Percentiles rank a stretch among this genome's conserved stretches.
Conservation (phyloP, 92 coral and sea anemone genomes). For the Chrysogorgia sp. region DNA sequence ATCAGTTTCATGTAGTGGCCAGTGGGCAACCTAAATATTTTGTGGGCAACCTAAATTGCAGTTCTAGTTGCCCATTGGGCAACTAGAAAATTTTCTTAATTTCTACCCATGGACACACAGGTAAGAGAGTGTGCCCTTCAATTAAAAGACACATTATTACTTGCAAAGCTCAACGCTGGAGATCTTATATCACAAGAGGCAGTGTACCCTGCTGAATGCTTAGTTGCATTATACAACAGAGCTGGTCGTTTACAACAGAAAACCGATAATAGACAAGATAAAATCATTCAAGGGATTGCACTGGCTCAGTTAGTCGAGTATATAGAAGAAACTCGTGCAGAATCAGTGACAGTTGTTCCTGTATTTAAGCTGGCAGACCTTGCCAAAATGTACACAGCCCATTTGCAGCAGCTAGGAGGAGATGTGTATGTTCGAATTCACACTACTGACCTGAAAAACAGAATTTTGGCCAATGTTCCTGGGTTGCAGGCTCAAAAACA, state of each 20-base stretch:
- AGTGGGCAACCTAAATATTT: too few relatives aligned
- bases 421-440: conserved; percentile 6
- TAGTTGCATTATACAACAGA: conserved; percentile 58
- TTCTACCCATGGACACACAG: conserved; percentile 44
- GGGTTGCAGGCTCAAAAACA: conserved; percentile 41
- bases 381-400: conserved; percentile 36
- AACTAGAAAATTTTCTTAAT: too few relatives aligned
- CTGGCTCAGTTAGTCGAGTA: conserved; percentile 58
- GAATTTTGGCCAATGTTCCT: conserved; percentile 26
- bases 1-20: too few relatives aligned
- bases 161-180: conserved; percentile 57
- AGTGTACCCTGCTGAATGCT: conserved; percentile 55
- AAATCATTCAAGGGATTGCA: conserved; percentile 45
- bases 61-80: too few relatives aligned
- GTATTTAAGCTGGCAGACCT: conserved; percentile 58
- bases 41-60: too few relatives aligned
- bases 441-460: conserved; percentile 5
- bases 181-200: conserved; percentile 68
- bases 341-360: conserved; percentile 30
- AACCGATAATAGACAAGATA: conserved; percentile 11
- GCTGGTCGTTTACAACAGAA: conserved; percentile 23
- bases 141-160: conserved; percentile 39
- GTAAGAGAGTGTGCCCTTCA: conserved; percentile 37
- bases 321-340: conserved; percentile 62
- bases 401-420: conserved; percentile 22